Base-by-base conservation (phyloP, 2,113 vertebrate species). In the Alligator sinensis region DNA sequence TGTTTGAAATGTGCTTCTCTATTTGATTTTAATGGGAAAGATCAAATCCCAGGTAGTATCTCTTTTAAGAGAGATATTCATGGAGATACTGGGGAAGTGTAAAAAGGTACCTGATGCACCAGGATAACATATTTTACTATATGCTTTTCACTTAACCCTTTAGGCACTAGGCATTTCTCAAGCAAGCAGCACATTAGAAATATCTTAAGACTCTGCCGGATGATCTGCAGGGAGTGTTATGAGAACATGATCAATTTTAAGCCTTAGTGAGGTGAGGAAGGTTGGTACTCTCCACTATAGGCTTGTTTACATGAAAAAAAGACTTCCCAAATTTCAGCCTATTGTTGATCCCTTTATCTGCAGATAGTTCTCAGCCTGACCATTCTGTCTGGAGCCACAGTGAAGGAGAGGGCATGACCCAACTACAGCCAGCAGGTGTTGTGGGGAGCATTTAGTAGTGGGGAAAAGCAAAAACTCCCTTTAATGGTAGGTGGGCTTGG, bases 371-470 rank as follows among this genome's bases (percentile, higher is more conserved):
- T 24, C 38, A 80, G 7, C 12, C 16, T 0, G 4, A 14, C 2
- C 34, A 34, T 16, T 15, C 57, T 60, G 8, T 74, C 54, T 22
- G 3, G 30, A 83, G 30, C 63, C 66, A 92, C 30, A 8, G 34
- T 0, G 1, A 19, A 4, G 4, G 68, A 72, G 38, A 72, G 12
- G 68, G 68, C 5, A 72, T 38, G 68, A 72, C 34, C 68, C 34
- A 21, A 72, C 11, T 72, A 72, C 8, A 4, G 22, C 5, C 60
- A 89, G 75, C 14, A 81, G 4, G 4, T 5, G 18, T 28, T 2
- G 0, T 1, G 3, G 61, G 18, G 14, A 16, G 24, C 80, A 59
- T 9, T 47, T 2, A 77, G 27, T 55, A 75, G 12, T 2, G 0
- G 7, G 47, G 24, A 34, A 86, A 84, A 66, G 5, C 24, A 66